Conservation (phyloP, 1,140 invertebrate species). For the Adoxophyes honmai region DNA sequence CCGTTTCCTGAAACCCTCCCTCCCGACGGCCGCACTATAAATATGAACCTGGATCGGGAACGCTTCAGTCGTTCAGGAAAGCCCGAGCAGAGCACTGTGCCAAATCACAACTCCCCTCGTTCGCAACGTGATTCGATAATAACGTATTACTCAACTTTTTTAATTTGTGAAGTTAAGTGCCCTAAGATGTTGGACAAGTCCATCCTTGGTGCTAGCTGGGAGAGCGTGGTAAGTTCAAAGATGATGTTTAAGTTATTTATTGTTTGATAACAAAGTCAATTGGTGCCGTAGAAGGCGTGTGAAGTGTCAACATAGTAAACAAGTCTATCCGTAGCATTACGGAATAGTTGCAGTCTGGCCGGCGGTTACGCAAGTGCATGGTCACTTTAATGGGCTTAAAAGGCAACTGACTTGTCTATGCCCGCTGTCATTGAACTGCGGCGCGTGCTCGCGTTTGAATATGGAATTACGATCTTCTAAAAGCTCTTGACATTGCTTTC, state of each 20-base stretch:
- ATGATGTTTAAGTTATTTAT: background rate
- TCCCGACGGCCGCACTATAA: slow-evolving; percentile 46
- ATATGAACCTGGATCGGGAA: slow-evolving; percentile 53
- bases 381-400: slow-evolving; percentile 53
- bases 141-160: slow-evolving; percentile 33
- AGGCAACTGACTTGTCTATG: slow-evolving; percentile 55
- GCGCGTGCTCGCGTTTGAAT: slow-evolving; percentile 46
- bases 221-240: slow-evolving; percentile 67
- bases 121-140: slow-evolving; percentile 50
- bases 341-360: slow-evolving; percentile 24
- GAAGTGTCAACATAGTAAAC: slow-evolving; percentile 5
- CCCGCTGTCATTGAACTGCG: slow-evolving; percentile 56
- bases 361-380: slow-evolving; percentile 54
- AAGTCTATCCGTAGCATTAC: slow-evolving; percentile 28
- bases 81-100: slow-evolving; percentile 49
- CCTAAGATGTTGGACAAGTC: slow-evolving; percentile 66
- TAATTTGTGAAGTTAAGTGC: slow-evolving; percentile 22
- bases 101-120: slow-evolving; percentile 41
- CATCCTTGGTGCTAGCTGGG: slow-evolving; percentile 66
- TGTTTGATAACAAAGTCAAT: background rate
- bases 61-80: slow-evolving; percentile 66
- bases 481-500: slow-evolving; percentile 65
- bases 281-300: background rate
- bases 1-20: slow-evolving; percentile 55
- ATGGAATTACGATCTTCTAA: slow-evolving; percentile 57